phyloP scores from a whole-genome alignment of 2,888 invertebrate genomes.

The Deilephila porcellus region DNA sequence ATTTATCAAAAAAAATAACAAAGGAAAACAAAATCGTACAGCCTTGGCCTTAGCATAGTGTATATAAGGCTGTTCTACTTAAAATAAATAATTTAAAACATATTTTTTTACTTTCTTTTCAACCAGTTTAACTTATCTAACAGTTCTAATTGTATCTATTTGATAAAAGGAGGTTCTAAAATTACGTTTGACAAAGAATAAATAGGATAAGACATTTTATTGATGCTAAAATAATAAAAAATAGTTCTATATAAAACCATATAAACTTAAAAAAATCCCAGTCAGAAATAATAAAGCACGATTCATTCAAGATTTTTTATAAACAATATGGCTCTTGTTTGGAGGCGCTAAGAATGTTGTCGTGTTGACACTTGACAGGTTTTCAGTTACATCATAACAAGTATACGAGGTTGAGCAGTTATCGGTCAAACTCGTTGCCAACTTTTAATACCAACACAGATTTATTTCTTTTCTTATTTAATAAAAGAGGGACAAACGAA shows the following conservation, averaged over 20 bases:
- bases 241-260: neutral
- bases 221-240: too few relatives aligned
- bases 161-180: too few relatives aligned
- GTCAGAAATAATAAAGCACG: neutral
- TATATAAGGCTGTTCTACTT: too few relatives aligned
- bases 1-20: too few relatives aligned
- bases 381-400: conserved; percentile 6
- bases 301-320: neutral
- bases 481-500: neutral
- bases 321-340: neutral
- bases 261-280: neutral
- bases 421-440: neutral
- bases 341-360: neutral
- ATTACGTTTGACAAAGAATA: too few relatives aligned
- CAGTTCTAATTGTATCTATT: too few relatives aligned
- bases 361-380: neutral
- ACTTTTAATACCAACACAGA: neutral
- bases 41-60: too few relatives aligned
- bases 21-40: too few relatives aligned
- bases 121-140: too few relatives aligned
- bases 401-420: conserved; percentile 1
- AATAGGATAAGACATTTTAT: too few relatives aligned
- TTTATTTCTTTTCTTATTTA: neutral
- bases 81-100: too few relatives aligned
- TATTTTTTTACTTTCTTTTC: too few relatives aligned